Evolutionary conservation across 1,140 invertebrate genomes (phyloP), one percentile per base, ranked within the genome.

Genomic region (Conus betulinus): DNA sequence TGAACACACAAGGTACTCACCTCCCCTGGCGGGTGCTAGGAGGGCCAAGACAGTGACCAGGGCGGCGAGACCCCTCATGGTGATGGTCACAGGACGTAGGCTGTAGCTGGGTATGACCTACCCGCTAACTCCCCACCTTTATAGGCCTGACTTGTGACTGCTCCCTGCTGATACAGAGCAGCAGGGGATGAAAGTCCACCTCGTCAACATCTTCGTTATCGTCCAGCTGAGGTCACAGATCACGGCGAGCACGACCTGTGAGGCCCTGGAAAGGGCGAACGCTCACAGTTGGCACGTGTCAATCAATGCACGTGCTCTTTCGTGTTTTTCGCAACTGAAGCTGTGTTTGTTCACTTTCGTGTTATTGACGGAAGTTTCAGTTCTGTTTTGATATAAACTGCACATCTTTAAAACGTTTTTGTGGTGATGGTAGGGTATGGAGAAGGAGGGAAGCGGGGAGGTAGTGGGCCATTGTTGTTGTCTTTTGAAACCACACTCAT

Each of bases 11-110:
- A 13, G 10, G 8, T 1, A 84, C 82, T 84, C 27, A 84, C 82
- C 82, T 60, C 53, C 82, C 55, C 55, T 84, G 82, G 82, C 82
- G 17, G 82, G 53, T 5, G 82, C 82, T 55, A 84, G 82, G 57
- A 84, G 57, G 82, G 82, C 57, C 53, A 84, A 10, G 63, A n/a
- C 67, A 71, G 82, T 84, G 82, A 84, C 82, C 57, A 84, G n/a
- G 23, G 82, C 82, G 82, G 57, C 27, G 13, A 84, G n/a, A 13
- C 8, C 82, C 82, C 57, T 84, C 82, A 84, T 84, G 79, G 0
- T 60, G 53, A n/a, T 27, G 82, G 82, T 84, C 57, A 67, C 82
- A 71, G 67, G 67, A 71, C 13, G 67, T 5, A 23, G 20, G n/a
- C 10, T 39, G n/a, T 3, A 23, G n/a, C 53, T 23, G 82, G 82